These are phyloP conservation scores for Agapornis canus DNA, from an alignment of 2,797 vertebrate genomes.

Conservation along the genomic window DNA sequence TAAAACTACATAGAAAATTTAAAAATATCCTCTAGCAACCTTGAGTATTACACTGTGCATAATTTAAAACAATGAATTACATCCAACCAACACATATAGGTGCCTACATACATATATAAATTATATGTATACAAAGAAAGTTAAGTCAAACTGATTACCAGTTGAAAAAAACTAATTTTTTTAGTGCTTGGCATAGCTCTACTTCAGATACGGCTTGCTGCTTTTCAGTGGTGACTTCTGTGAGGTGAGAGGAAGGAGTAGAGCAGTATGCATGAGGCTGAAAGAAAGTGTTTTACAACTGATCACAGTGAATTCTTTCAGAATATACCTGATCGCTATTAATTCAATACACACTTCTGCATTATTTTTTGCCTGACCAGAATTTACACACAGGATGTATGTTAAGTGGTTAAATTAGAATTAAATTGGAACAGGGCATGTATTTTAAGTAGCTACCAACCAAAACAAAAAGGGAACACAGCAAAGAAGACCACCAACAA, in stretches of 20 bases:
- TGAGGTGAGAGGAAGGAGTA: neutral
- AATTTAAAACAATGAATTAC: neutral
- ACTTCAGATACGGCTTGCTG: neutral
- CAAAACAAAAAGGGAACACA: neutral
- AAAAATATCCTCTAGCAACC: neutral
- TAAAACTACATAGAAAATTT: neutral
- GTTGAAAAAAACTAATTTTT: neutral
- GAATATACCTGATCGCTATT: neutral
- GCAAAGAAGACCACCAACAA: neutral
- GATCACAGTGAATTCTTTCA: neutral
- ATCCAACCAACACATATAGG: neutral
- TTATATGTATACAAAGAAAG: neutral
- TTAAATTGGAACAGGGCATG: rapidly evolving
- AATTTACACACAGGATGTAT: neutral
- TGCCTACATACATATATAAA: no score
- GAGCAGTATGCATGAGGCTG: neutral
- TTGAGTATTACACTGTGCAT: neutral
- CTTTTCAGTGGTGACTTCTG: neutral
- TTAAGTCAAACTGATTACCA: neutral
- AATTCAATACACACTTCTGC: neutral
- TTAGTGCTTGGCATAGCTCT: neutral
- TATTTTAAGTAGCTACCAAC: neutral
- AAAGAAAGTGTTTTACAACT: neutral
- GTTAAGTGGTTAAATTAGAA: neutral
- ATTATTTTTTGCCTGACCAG: neutral